Conservation (phyloP, 2,113 vertebrate genomes). For the Gnathonemus echidnorhynchus region DNA sequence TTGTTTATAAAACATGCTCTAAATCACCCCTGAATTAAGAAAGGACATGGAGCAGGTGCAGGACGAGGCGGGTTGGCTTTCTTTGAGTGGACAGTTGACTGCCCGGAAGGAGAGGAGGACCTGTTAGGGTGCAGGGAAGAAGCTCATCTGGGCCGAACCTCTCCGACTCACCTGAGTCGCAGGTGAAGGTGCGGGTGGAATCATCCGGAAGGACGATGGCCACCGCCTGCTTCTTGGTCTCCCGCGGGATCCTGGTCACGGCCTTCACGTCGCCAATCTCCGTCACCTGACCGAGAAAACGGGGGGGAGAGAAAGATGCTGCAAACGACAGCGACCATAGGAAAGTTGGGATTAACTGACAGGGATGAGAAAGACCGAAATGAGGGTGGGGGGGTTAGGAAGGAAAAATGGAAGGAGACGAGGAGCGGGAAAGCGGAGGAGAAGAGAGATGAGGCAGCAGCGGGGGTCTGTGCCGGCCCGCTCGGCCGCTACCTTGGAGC, state of each 20-base stretch:
- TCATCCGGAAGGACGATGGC: constrained; percentile 84
- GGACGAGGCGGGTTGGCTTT: neutral
- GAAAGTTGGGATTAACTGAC: neutral
- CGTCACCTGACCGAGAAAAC: constrained; percentile 68
- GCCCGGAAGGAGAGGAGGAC: neutral
- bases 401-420: neutral
- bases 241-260: constrained; percentile 80
- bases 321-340: neutral
- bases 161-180: constrained; percentile 69
- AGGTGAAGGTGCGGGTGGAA: constrained; percentile 85
- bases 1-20: neutral
- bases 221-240: constrained; percentile 88
- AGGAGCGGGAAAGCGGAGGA: neutral
- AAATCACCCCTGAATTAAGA: neutral
- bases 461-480: neutral
- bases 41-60: neutral
- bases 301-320: neutral
- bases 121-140: neutral
- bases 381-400: neutral
- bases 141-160: too few species aligned
- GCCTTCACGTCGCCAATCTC: constrained; percentile 90
- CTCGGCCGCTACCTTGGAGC: constrained; percentile 72
- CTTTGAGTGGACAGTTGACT: neutral
- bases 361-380: neutral
- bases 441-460: neutral